Base-by-base conservation (phyloP, 2,888 invertebrate species). In the Galerucella nymphaeae region DNA sequence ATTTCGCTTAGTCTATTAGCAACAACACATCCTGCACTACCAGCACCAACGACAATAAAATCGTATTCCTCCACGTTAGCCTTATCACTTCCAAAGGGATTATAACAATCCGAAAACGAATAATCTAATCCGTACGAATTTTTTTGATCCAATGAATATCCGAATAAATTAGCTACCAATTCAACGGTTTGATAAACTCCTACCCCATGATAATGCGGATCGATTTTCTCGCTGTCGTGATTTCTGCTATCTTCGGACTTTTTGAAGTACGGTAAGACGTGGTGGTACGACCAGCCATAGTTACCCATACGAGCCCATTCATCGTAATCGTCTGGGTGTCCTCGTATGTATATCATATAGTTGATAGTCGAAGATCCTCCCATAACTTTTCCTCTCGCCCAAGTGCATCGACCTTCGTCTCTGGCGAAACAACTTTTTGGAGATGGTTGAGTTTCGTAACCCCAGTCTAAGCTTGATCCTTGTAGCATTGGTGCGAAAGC, bases 241-340 rank as follows among this genome's bases (percentile, higher is more conserved):
- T 91, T 89, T 82, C 87, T 86, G 78, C 91, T 92, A 77, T 91
- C 88, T 85, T 92, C 92, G 0, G 91, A 88, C 85, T 91, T 92
- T 69, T 89, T 90, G 83, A 92, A 94, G 82, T 93, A 94, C 0
- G 92, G 92, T 16, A 94, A 86, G 0, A 92, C 91, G 76, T 91
- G 90, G 61, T 86, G 82, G 80, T 89, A 92, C 68, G 89, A 89
- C 92, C 92, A 92, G 8, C 91, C 92, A 66, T 86, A 85, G 79
- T 91, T 91, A 1, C 90, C 92, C 55, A 89, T 82, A 41, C 87
- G 87, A 13, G 89, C 90, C 93, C 93, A 93, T 66, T 88, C 87
- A 78, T 92, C 91, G 82, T 91, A 93, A 82, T 92, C 92, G 63
- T 86, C 83, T 50, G 87, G 89, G 75, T 89, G 88, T 0, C 91